Evolutionary conservation across 1,140 invertebrate species (phyloP), one percentile per base, ranked within the genome.

Genomic region (Drosophila sp.): DNA sequence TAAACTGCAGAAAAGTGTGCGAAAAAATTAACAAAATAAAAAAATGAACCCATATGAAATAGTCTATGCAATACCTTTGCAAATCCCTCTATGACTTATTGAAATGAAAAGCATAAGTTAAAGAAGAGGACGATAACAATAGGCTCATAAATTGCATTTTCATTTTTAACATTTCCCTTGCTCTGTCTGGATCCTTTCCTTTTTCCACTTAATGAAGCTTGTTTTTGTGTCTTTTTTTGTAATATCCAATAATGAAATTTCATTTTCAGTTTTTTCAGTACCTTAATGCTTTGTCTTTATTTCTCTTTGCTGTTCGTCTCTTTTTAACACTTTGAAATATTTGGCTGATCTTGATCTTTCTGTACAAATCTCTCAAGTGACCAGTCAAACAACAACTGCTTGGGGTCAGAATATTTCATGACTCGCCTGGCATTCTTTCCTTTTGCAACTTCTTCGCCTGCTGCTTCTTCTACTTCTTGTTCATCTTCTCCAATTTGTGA

Each of bases 71-170:
- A 17, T 17, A 17, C 17, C 17, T 17, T 17, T 17, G 17, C 17
- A 17, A 17, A 17, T 17, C 17, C 17, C 17, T 17, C 17, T 17
- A 17, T 17, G 17, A 17, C 17, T 17, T 17, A 17, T 17, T 2
- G 11, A 10, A 38, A 38, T 10, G 10, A 38, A 10, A 29, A 44
- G 57, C 44, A 58, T 4, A 58, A 38, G n/a, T 1, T 23, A 55
- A 65, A 60, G 50, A 60, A 60, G 67, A 66, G 71, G 70, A 23
- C 25, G 27, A 10, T 82, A 76, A 86, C 82, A 86, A 86, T 86
- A 83, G 70, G 82, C 82, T 76, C 79, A 86, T 87, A 87, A 86
- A 86, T 87, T 82, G 83, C 79, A 86, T 87, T 86, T 86, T 86
- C 83, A 87, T 83, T 86, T 86, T 87, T 86, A 83, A 86, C 83